Evolutionary conservation across 2,113 vertebrate genomes (phyloP).

Genomic region (Mystacornis crossleyi): DNA sequence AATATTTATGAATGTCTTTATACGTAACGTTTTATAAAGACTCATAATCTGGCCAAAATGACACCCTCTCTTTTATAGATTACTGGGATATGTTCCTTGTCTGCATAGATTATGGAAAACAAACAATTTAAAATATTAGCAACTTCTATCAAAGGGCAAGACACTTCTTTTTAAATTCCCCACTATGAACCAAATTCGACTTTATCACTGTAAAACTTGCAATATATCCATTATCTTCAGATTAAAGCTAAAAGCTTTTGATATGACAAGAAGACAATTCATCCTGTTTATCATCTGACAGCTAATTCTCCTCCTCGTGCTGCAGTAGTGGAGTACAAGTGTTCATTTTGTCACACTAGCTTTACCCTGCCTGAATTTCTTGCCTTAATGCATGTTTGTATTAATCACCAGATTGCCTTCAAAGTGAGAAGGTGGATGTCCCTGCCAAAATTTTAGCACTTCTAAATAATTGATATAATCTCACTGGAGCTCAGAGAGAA

Average conservation of each 20-base stretch:
- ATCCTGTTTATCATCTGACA: constrained; percentile 65
- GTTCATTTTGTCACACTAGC: constrained; percentile 56
- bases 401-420: constrained; percentile 51
- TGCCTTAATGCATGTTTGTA: constrained; percentile 28
- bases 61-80: not conserved
- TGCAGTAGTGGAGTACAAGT: constrained; percentile 32
- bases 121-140: not conserved
- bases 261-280: constrained; percentile 62
- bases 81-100: not conserved
- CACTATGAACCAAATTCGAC: constrained; percentile 1
- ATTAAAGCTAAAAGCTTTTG: constrained; percentile 70
- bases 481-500: constrained; percentile 2
- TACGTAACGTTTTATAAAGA: not conserved
- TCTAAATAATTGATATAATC: constrained; percentile 60
- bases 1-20: not conserved
- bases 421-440: constrained; percentile 38
- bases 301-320: constrained; percentile 45
- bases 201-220: constrained; percentile 22
- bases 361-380: constrained; percentile 35
- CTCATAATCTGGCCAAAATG: not conserved
- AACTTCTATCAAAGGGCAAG: not conserved
- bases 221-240: constrained; percentile 56
- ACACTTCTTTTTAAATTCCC: not conserved
- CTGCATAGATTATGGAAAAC: not conserved
- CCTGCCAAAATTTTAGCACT: constrained; percentile 42